A percentile compares a stretch with the other conserved stretches of the same genome.
Conservation (phyloP, 2,797 vertebrate genomes). For the Crocodylus rhombifer region DNA sequence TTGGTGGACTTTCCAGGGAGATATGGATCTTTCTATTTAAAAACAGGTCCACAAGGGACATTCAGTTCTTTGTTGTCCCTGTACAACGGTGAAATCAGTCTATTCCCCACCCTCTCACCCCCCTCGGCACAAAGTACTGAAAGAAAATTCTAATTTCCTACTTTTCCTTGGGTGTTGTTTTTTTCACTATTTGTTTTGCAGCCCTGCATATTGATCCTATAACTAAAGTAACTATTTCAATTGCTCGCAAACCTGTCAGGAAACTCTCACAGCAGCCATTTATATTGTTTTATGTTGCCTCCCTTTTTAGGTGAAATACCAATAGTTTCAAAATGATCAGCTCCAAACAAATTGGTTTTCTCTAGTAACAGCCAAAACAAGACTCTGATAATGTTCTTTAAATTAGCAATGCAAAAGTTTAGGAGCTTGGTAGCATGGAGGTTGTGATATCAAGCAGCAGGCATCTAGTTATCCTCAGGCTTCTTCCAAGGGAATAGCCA, state of each 20-base stretch:
- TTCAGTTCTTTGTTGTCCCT: constrained; percentile 31
- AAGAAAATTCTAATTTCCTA: not conserved
- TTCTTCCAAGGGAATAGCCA: no score
- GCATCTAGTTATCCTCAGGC: no score
- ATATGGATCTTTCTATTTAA: constrained; percentile 52
- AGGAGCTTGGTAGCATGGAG: not conserved
- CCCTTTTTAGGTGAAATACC: not conserved
- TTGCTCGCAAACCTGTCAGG: no score
- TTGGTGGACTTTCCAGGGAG: constrained; percentile 47
- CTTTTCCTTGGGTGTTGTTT: not conserved
- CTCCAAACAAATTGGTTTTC: not conserved
- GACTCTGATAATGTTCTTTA: not conserved
- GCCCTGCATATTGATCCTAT: not conserved
- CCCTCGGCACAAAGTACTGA: not conserved
- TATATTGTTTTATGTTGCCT: not conserved
- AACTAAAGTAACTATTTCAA: no score
- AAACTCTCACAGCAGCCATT: no score
- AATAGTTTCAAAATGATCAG: not conserved
- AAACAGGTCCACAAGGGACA: constrained; percentile 39
- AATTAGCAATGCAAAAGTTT: not conserved
- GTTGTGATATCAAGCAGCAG: not conserved
- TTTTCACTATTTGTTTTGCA: not conserved
- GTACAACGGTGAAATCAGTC: constrained; percentile 21
- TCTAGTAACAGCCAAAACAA: not conserved
- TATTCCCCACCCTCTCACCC: not conserved